Evolutionary conservation across 2,113 vertebrate species (phyloP).

Genomic region (Pan troglodytes): DNA sequence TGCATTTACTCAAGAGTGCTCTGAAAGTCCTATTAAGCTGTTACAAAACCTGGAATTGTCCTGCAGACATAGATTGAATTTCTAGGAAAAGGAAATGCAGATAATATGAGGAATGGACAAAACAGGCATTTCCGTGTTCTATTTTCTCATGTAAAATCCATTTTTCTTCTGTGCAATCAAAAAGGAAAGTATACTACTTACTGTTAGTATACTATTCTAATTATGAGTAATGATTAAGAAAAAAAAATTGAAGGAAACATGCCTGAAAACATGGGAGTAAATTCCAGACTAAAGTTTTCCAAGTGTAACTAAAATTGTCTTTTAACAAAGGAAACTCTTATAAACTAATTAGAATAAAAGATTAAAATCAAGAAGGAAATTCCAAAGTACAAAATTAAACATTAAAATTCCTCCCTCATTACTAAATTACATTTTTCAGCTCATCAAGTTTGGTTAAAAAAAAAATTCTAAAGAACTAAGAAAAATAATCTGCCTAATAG

Average conservation of each 20-base stretch:
- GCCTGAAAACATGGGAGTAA: not conserved
- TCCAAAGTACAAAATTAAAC: not conserved
- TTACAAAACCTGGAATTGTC: not conserved
- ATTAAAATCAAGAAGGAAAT: not conserved
- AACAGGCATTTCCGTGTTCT: not conserved
- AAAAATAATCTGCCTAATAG: not conserved
- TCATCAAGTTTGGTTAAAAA: not conserved
- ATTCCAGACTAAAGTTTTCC: conserved; percentile 16
- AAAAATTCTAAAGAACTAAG: not conserved
- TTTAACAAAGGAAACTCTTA: not conserved
- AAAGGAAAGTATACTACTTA: not conserved
- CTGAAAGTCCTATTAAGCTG: not conserved
- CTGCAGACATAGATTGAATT: not conserved
- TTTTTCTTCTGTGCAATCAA: conserved; percentile 10
- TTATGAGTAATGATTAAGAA: not conserved
- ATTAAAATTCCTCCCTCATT: not conserved
- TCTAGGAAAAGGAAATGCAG: not conserved
- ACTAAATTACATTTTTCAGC: not conserved
- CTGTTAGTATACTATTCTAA: not conserved
- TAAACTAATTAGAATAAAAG: not conserved
- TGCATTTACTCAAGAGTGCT: not conserved
- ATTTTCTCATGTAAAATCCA: not conserved
- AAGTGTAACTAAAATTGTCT: not conserved
- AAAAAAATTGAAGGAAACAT: not conserved
- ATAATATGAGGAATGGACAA: not conserved